Base-by-base conservation (phyloP, 2,888 invertebrate species). In the Synergus itoensis region DNA sequence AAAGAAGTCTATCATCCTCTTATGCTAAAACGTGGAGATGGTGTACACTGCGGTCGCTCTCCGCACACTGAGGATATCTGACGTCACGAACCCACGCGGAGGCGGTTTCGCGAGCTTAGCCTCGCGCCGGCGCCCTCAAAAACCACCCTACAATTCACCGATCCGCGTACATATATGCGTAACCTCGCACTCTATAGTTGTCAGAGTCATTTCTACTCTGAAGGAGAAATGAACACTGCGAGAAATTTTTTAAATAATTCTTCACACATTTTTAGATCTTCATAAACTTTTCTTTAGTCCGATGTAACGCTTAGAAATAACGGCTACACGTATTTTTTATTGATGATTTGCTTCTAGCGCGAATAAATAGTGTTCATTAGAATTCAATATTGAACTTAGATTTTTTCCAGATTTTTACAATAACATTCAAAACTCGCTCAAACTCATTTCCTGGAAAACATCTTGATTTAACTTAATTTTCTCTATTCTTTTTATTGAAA, bases 51-150 rank as follows among this genome's bases (percentile, higher is more conserved):
- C 91, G 91, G 90, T 91, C 90, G 91, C 90, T 91, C 91, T 91
- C 91, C 91, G 91, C 91, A 88, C 91, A 91, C 91, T 91, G 91
- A 91, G 89, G 85, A 85, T 85, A 88, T 86, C 89, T 91, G 90
- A 91, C 91, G 91, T 91, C 92, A 91, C 88, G 89, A 90, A 88
- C 88, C 89, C 89, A 91, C 91, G 91, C 90, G 91, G 91, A 90
- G 90, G 89, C 88, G 89, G 90, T 88, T 87, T 90, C 89, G 88
- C 90, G 86, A 88, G 87, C 87, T 86, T 81, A 85, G 87, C 85
- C 84, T 86, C 88, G 91, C 91, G 91, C 90, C 89, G 88, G 90
- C 90, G 91, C 90, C 86, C 81, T 82, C 82, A 79, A 81, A 73
- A 79, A 77, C 80, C 45, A 43, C 77, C 67, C 53, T 53, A 62